phyloP scores from a whole-genome alignment of 2,797 vertebrate genomes.

The Zalophus californianus region DNA sequence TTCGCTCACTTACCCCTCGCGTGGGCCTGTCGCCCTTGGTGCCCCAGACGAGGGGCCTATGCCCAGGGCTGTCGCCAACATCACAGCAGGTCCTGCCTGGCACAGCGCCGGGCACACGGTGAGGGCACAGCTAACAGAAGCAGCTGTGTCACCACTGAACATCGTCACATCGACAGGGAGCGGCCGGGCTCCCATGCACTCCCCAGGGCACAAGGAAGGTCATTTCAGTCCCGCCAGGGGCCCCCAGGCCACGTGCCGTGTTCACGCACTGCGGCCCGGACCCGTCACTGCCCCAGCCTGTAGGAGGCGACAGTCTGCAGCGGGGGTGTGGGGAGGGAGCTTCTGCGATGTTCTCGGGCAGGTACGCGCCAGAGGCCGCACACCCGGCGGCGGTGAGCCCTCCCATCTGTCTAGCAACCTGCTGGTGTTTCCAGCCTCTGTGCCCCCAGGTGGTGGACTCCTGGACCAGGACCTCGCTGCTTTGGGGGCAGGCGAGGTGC shows the following conservation, averaged over 20 bases:
- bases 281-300: too few relatives aligned
- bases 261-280: rapidly evolving
- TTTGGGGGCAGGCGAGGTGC: not conserved
- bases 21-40: not conserved
- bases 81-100: not conserved
- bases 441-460: not conserved
- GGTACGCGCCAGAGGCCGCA: rapidly evolving
- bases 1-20: not conserved
- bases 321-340: not conserved
- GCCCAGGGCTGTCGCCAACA: not conserved
- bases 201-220: not conserved
- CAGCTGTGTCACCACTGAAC: not conserved
- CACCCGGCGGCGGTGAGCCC: too few relatives aligned
- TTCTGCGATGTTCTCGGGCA: not conserved
- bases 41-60: not conserved
- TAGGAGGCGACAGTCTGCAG: not conserved
- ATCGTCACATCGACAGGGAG: not conserved
- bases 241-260: rapidly evolving
- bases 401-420: not conserved
- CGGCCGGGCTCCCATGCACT: too few relatives aligned
- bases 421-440: not conserved
- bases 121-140: not conserved
- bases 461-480: not conserved
- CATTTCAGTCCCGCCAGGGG: not conserved
- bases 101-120: not conserved